These are phyloP conservation scores for Leucophora obtusa DNA, from an alignment of 2,888 invertebrate genomes.

Conservation along the genomic window DNA sequence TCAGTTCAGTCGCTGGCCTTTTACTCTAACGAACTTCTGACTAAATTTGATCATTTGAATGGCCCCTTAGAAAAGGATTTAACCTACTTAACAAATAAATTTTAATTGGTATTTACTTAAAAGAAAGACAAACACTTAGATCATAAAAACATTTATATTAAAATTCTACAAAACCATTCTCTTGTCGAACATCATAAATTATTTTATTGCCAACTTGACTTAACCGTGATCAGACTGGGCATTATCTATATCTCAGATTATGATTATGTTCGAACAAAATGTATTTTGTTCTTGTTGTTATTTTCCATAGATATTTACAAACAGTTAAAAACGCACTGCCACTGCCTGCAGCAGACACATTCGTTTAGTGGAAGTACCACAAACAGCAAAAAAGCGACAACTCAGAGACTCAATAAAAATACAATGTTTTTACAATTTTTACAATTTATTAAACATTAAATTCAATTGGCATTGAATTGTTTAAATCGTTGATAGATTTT, in stretches of 20 bases:
- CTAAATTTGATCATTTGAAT: not conserved
- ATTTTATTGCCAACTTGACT: conserved; percentile 29
- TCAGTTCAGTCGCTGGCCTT: no score
- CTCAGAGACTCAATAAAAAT: conserved; percentile 37
- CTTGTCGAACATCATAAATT: conserved; percentile 55
- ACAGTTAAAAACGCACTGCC: conserved; percentile 18
- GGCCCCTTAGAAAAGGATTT: not conserved
- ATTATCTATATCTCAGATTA: conserved; percentile 52
- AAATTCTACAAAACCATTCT: conserved; percentile 42
- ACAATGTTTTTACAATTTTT: conserved; percentile 37
- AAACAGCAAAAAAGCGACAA: not conserved
- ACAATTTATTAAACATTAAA: conserved; percentile 55
- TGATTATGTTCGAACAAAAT: conserved; percentile 49
- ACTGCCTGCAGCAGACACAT: not conserved
- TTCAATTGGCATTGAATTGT: conserved; percentile 59
- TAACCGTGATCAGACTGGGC: conserved; percentile 21
- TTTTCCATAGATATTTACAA: conserved; percentile 35
- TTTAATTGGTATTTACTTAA: not conserved
- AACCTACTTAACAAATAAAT: not conserved
- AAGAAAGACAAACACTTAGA: not conserved
- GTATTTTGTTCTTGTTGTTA: conserved; percentile 13
- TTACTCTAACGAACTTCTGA: not conserved
- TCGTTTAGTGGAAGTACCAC: not conserved
- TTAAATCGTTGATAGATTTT: conserved; percentile 34
- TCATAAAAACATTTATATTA: not conserved